Evolutionary conservation across 2,113 vertebrate species (phyloP).

Genomic region (Naja naja): DNA sequence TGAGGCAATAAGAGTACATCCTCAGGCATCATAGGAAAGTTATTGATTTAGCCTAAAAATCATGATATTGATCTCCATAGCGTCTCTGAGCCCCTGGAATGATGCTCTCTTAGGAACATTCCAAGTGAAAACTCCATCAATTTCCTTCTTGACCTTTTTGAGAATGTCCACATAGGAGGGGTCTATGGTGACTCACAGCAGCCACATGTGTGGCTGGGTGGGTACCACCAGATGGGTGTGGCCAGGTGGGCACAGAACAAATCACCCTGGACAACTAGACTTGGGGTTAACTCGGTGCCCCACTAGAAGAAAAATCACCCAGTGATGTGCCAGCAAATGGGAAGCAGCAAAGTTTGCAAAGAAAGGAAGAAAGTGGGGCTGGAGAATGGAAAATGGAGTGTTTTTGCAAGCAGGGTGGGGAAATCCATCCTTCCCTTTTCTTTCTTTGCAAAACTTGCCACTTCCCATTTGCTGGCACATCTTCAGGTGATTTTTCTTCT

Average conservation of each 20-base stretch:
- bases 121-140: neutral
- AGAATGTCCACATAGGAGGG: neutral
- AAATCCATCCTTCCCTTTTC: no score
- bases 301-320: neutral
- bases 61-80: neutral
- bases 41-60: neutral
- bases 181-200: no score
- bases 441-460: no score
- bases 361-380: neutral
- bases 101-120: neutral
- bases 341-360: neutral
- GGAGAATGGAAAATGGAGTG: no score
- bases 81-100: neutral
- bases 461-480: no score
- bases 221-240: neutral
- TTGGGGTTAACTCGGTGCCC: neutral
- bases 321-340: neutral
- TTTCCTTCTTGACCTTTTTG: neutral
- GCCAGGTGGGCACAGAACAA: neutral
- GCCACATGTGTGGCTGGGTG: neutral
- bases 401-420: no score
- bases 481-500: no score
- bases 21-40: no score
- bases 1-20: no score
- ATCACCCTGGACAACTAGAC: neutral